Evolutionary conservation across 2,888 invertebrate species (phyloP), one percentile per base, ranked within the genome.

Genomic region (Drosophila vallismaia): DNA sequence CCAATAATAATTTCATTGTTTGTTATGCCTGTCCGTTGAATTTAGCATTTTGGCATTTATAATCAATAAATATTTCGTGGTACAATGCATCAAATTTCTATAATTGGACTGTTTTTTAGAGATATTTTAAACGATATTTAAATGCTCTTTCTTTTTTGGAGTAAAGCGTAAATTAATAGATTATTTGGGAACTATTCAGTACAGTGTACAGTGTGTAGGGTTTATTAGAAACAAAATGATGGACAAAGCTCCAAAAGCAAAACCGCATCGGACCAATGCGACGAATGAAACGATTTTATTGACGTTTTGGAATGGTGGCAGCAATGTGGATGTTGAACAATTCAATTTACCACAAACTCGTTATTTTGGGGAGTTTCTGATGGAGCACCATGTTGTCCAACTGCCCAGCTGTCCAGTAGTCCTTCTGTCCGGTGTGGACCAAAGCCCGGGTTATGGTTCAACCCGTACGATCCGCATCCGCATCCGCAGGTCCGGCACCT

Each of bases 261-360:
- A 73, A 75, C 70, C 62, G 57, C 70, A 46, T 51, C 36, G 48
- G 36, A 54, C 19, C 68, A 46, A 52, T 62, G 48, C 45, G 72
- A 62, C 46, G 49, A 46, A 19, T 54, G 63, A 44, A 68, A n/a
- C 29, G 63, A 9, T 68, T 55, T 64, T 64, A 64, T 55, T 64
- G 51, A 63, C 40, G 51, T 51, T 14, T 46, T 60, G 59, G 19
- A 29, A 49, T 51, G 40, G 63, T 24, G 45, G 29, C 9, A 44
- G 33, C 40, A 26, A 49, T 66, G 67, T 73, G 76, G 68, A 87
- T 79, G 83, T 86, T 75, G 76, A 87, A 85, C 89, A 84, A 87
- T 87, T 88, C 86, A 84, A 84, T 84, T 88, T 87, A 76, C 88
- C 88, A 63, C 83, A 84, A 88, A 85, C 86, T 88, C 83, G 86